A percentile compares a stretch with the other conserved stretches of the same genome.
Conservation (phyloP, 2,888 invertebrate genomes). For the Psylliodes chrysocephalus region DNA sequence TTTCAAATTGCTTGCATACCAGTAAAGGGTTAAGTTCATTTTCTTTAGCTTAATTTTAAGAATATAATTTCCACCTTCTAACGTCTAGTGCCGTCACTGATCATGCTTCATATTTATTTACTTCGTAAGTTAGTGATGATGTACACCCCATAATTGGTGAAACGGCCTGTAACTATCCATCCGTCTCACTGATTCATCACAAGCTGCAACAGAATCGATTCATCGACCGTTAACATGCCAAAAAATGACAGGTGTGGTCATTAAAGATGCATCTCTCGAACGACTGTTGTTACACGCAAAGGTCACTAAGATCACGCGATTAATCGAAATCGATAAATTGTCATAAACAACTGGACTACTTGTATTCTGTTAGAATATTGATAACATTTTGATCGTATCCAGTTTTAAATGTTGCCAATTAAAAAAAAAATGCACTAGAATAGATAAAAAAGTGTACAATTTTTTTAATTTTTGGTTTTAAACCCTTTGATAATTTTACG, state of each 20-base stretch:
- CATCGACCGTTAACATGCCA: slow-evolving; percentile 27
- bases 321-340: slow-evolving; percentile 38
- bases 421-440: background rate
- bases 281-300: slow-evolving; percentile 51
- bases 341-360: background rate
- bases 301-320: slow-evolving; percentile 54
- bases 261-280: slow-evolving; percentile 48
- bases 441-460: too few relatives aligned
- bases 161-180: background rate
- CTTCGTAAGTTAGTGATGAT: too few relatives aligned
- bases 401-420: background rate
- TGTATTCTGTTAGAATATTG: slow-evolving; percentile 14
- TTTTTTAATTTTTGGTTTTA: too few relatives aligned
- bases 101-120: too few relatives aligned
- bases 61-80: too few relatives aligned
- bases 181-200: background rate
- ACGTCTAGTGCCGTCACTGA: too few relatives aligned
- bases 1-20: too few relatives aligned
- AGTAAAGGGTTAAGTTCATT: too few relatives aligned
- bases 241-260: slow-evolving; percentile 51
- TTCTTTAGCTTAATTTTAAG: too few relatives aligned
- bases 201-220: background rate
- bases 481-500: too few relatives aligned
- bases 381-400: background rate
- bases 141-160: too few relatives aligned